Base-by-base conservation (phyloP, 2,113 vertebrate species). In the Xiphias gladius region DNA sequence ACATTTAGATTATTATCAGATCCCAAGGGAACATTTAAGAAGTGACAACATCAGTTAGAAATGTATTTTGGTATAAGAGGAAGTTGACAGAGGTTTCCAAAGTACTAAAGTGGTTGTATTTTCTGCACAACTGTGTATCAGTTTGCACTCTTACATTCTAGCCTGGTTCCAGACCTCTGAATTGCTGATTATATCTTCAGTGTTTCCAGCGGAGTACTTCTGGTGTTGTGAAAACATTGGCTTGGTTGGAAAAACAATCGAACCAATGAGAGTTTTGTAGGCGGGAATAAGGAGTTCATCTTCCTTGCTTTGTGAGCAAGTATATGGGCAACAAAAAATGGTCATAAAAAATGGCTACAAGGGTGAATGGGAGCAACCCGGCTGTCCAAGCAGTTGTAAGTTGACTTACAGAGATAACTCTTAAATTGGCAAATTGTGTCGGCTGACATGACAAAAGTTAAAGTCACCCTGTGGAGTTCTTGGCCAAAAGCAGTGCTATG, bases 1-100 rank as follows among this genome's bases (percentile, higher is more conserved):
- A 72, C 41, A 54, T 90, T 65, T 14, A 70, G 78, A 77, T 82
- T 24, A 39, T 28, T 62, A 84, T 90, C 86, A 55, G 28, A 50
- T 84, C 81, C 43, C 35, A 3, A 8, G 24, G 77, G 74, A 37
- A 35, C 39, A 22, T 74, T 71, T 65, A 28, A 16, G n/a, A 54
- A 17, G 61, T 32, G 48, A 65, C 37, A 28, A 57, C 61, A 64
- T 48, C 35, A n/a, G 65, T 24, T 13, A 4, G 57, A 22, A 61
- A 41, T 7, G 24, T 26, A 7, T 57, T 74, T 67, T 13, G 37
- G 3, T 12, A 0, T 1, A 54, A 67, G 50, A 76, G 50, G 80
- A 76, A 70, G 65, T 50, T 28, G 16, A 48, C 17, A 1, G 22
- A 24, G 22, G 19, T 58, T 39, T 32, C 1, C 37, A 28, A n/a